Evolutionary conservation across 1,140 invertebrate genomes (phyloP), one percentile per base, ranked within the genome.

Genomic region (Periplaneta americana): DNA sequence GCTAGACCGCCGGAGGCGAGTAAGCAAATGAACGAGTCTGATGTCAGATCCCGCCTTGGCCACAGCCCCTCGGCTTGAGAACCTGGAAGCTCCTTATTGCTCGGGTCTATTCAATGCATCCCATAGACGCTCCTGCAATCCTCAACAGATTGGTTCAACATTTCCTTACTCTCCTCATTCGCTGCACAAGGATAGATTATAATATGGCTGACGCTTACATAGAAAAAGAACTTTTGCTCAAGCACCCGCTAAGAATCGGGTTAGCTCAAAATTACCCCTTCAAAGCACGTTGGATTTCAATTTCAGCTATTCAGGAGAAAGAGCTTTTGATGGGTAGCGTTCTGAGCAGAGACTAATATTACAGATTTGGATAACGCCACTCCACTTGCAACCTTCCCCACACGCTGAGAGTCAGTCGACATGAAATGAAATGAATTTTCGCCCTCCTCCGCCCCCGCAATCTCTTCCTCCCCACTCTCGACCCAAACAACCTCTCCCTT

Each of bases 391-490:
- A 35, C 32, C 75, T 10, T 13, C 75, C n/a, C 28, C 28, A 75
- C 35, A 35, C 22, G 39, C n/a, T 31, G 31, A 39, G 75, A 37
- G 28, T 34, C 33, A 82, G 82, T 75, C 82, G 82, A 82, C 82
- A 82, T 82, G 82, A 39, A 82, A 82, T 82, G 82, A 82, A 82
- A 82, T 82, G 82, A 82, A 82, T 82, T 82, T 80, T 80, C 82
- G 28, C 36, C 66, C 77, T 34, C 39, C 32, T 75, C 57, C 34
- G 10, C 81, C 77, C 75, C 75, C 37, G n/a, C 74, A 33, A 34
- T 39, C 36, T 66, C 22, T 34, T 57, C 28, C 28, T 48, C 28
- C 77, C 33, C 78, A 37, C 34, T 15, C 28, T 17, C 82, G n/a
- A 37, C n/a, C 74, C 77, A 17, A 32, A 10, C 32, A 66, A 66